A percentile compares a stretch with the other conserved stretches of the same genome.
These are phyloP conservation scores for Pygocentrus nattereri DNA, from an alignment of 2,797 vertebrate species.

Conservation along the genomic window DNA sequence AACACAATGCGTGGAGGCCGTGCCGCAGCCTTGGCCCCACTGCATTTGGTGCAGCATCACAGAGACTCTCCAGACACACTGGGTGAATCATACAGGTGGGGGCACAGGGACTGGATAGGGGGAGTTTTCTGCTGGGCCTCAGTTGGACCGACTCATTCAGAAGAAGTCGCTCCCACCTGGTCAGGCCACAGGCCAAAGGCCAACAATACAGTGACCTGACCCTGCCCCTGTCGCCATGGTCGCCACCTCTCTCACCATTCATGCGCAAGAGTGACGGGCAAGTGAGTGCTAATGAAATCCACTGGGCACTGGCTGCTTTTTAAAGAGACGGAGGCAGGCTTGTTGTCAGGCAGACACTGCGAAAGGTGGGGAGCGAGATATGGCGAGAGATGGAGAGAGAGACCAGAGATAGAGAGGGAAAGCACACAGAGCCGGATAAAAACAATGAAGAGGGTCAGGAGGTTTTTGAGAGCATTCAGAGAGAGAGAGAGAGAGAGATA, in stretches of 20 bases:
- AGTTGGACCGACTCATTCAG: neutral
- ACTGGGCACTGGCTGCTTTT: slow-evolving; percentile 48
- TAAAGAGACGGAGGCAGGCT: slow-evolving; percentile 64
- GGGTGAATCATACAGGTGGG: slow-evolving; percentile 1
- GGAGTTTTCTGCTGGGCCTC: neutral
- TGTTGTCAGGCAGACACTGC: slow-evolving; percentile 82
- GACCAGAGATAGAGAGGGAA: slow-evolving; percentile 45
- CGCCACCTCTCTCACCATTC: neutral
- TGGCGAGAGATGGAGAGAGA: slow-evolving; percentile 30
- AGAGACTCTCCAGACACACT: neutral
- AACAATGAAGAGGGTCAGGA: slow-evolving; percentile 33
- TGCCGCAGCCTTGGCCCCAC: neutral
- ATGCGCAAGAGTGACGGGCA: slow-evolving; percentile 7
- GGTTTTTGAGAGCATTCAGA: slow-evolving; percentile 36
- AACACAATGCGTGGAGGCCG: neutral
- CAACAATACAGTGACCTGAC: neutral
- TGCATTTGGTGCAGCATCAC: neutral
- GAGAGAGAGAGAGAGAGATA: slow-evolving; percentile 35
- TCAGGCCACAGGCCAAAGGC: neutral
- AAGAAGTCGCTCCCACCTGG: neutral
- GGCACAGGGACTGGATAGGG: neutral
- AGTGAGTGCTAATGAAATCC: slow-evolving; percentile 38
- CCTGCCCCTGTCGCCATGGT: neutral
- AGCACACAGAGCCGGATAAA: slow-evolving; percentile 4
- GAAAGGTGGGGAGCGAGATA: slow-evolving; percentile 53